phyloP scores from a whole-genome alignment of 2,113 vertebrate genomes.

The Leucosticte australis region DNA sequence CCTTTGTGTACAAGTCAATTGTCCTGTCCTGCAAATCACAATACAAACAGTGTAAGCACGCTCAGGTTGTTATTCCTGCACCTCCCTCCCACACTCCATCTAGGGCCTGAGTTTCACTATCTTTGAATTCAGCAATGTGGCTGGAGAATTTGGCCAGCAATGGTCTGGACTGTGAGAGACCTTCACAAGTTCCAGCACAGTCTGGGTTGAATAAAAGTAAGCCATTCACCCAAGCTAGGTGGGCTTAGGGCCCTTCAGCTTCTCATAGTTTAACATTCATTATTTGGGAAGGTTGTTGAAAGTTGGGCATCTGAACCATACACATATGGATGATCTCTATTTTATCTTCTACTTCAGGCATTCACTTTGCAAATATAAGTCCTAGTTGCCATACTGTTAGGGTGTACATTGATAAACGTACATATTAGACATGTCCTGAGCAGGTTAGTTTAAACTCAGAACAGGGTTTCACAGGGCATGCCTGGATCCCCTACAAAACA shows the following conservation, averaged over 20 bases:
- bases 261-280: background rate
- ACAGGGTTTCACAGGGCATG: background rate
- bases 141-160: background rate
- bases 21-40: constrained; percentile 66
- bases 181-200: background rate
- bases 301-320: background rate
- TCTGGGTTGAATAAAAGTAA: background rate
- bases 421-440: background rate
- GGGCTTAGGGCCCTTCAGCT: background rate
- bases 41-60: constrained; percentile 38
- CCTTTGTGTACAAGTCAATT: constrained; percentile 75
- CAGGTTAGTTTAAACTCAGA: background rate
- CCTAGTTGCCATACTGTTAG: background rate
- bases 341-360: background rate
- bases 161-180: background rate
- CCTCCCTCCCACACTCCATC: background rate
- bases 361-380: background rate
- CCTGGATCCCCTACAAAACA: background rate
- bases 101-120: background rate
- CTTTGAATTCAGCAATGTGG: rapidly evolving
- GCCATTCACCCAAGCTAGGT: background rate
- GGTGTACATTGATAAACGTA: rapidly evolving
- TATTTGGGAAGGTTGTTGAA: background rate
- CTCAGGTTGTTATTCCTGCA: background rate
- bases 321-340: background rate